Base-by-base conservation (phyloP, 2,113 vertebrate genomes). In the Benitochromis conjunctus region DNA sequence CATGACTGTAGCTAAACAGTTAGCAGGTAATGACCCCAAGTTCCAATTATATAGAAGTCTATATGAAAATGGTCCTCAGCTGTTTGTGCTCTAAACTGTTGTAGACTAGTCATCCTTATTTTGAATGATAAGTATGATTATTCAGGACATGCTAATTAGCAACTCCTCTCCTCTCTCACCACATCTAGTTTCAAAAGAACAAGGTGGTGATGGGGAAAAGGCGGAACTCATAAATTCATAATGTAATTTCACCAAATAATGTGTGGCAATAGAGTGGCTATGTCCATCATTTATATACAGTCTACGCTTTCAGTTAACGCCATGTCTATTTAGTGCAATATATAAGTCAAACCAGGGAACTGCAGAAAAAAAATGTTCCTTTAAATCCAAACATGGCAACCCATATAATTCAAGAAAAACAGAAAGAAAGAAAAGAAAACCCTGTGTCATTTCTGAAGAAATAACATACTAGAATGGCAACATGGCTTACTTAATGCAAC, bases 271-370 rank as follows among this genome's bases (percentile, higher is more conserved):
- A 46, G 34, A n/a, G 60, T 64, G 34, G 36, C 19, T 64, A 64
- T 21, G 34, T 66, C 60, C 60, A 66, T 66, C 62, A 66, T 21
- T 66, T 66, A 38, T 38, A 38, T 66, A 66, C 62, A 66, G 62
- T 34, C 34, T 38, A 46, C 26, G 66, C 21, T 46, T 7, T 18
- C 36, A 18, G 38, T 43, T 43, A 10, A 13, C 3, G 41, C 13
- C 10, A 12, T 4, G 11, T 71, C 38, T 71, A 43, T 41, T 71
- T 26, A 14, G 38, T 41, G 13, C 36, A 46, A 46, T 46, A 71
- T 43, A 46, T 8, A 13, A 64, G 60, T 64, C 34, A 64, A 71
- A 26, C 38, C 66, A 71, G 66, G 41, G 8, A 71, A 71, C 21
- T 64, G 1, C 2, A 71, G 36, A 69, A 69, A 69, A 69, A 69